A percentile compares a stretch with the other conserved stretches of the same genome.
phyloP scores from a whole-genome alignment of 2,888 invertebrate species.

The Halictus ligatus region DNA sequence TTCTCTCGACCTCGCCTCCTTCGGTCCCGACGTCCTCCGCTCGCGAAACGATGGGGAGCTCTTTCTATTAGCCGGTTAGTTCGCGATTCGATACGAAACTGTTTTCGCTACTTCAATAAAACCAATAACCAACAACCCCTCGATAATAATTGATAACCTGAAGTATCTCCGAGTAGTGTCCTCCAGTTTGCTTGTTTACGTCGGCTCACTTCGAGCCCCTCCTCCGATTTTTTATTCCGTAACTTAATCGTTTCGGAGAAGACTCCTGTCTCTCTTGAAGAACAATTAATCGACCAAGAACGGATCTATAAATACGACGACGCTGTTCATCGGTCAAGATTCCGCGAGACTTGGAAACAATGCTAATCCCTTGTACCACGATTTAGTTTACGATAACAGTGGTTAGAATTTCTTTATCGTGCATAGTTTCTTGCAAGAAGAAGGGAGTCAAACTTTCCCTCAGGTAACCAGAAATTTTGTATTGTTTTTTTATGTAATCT shows the following conservation, averaged over 20 bases:
- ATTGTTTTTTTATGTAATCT: too few species aligned
- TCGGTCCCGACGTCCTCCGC: background rate
- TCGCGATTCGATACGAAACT: constrained; percentile 40
- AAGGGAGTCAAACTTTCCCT: too few species aligned
- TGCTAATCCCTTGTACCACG: background rate
- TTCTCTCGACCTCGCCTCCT: background rate
- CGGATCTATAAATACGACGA: constrained; percentile 22
- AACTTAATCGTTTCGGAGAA: constrained; percentile 42
- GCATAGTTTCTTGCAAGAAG: too few species aligned
- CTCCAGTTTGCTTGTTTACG: constrained; percentile 34
- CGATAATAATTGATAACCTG: constrained; percentile 57
- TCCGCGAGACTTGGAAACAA: background rate
- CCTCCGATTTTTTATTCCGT: constrained; percentile 18
- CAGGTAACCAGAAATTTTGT: too few species aligned
- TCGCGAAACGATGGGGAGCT: constrained; percentile 9
- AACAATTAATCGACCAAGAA: constrained; percentile 9
- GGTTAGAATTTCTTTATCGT: too few species aligned
- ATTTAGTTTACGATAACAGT: background rate
- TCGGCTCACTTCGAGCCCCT: constrained; percentile 20
- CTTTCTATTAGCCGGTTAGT: constrained; percentile 19
- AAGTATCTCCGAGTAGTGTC: constrained; percentile 36
- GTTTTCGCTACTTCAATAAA: constrained; percentile 42
- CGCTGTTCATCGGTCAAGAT: constrained; percentile 12
- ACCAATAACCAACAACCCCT: constrained; percentile 34
- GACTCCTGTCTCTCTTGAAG: background rate